Evolutionary conservation across 2,797 vertebrate genomes (phyloP), one percentile per base, ranked within the genome.

Genomic region (Bryconaethiops microstoma): DNA sequence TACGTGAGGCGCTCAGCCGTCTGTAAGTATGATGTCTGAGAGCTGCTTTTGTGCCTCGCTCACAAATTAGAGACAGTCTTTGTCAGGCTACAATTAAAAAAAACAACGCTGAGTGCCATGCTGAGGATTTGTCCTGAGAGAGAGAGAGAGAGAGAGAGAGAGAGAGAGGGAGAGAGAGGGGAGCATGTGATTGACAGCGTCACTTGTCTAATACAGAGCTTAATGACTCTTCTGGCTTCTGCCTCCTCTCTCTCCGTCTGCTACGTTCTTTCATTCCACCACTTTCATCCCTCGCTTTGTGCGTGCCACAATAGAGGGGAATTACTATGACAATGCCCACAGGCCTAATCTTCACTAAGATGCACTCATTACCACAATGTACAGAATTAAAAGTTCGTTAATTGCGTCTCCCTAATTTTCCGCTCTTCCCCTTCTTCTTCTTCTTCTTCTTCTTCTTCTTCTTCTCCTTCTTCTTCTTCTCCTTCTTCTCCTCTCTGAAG

Each of bases 241-340:
- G 29, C 82, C 86, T 81, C 84, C 50, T 62, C 63, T 63, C 62
- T 63, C 40, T 70, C 63, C 82, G 81, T 86, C 85, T 89, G 85
- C 87, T 86, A 87, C 91, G 86, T 60, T 89, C 89, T 90, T 88
- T 88, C 85, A 87, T 89, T 90, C 86, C 87, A 80, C 86, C 88
- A 86, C 90, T 92, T 93, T 92, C 88, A 90, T 92, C 89, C 85
- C 70, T 86, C 86, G 84, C 91, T 92, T 92, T 92, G 90, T 92
- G 88, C 88, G 86, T 81, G 85, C 89, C 86, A 89, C 89, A 91
- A 91, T 92, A 91, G 90, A 86, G 82, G 86, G 84, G 86, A 91
- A 92, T 92, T 91, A 91, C 88, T 91, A 91, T 92, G 89, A 94
- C 91, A 93, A 94, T 93, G 87, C 86, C 93, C 92, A 92, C 90